These are phyloP conservation scores for Acromyrmex heyeri DNA, from an alignment of 1,140 invertebrate genomes.

Conservation along the genomic window DNA sequence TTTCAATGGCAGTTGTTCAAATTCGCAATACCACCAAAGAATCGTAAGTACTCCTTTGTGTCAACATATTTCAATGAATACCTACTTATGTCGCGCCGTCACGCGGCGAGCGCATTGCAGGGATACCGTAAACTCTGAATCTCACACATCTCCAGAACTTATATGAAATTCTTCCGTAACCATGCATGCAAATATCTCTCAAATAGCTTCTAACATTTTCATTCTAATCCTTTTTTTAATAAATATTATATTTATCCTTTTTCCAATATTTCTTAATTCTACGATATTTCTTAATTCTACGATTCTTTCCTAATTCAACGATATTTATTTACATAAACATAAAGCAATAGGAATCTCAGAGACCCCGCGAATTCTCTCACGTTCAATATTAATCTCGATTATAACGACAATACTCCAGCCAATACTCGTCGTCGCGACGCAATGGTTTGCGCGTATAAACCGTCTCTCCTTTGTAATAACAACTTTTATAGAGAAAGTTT, in stretches of 20 bases:
- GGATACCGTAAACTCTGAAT: conserved; percentile 18
- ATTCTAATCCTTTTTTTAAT: neutral
- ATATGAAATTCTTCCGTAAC: conserved; percentile 3
- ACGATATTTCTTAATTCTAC: neutral
- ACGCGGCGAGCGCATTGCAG: neutral
- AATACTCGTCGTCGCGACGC: conserved; percentile 21
- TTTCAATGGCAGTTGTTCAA: conserved; percentile 40
- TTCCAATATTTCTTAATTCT: neutral
- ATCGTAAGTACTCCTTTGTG: conserved; percentile 55
- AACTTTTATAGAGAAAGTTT: conserved; percentile 69
- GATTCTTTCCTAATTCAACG: neutral
- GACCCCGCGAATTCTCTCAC: neutral
- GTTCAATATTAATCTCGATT: conserved; percentile 64
- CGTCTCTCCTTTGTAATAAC: conserved; percentile 65
- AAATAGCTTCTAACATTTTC: neutral
- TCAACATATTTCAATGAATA: conserved; percentile 56
- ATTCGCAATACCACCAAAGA: conserved; percentile 39
- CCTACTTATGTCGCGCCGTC: neutral
- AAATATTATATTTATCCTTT: neutral
- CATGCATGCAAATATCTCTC: neutral
- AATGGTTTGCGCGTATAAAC: conserved; percentile 42
- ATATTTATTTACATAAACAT: conserved; percentile 12
- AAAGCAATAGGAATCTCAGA: neutral
- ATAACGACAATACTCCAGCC: conserved; percentile 23
- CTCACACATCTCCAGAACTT: conserved; percentile 5